A percentile compares a stretch with the other conserved stretches of the same genome.
phyloP scores from a whole-genome alignment of 2,113 vertebrate species.

The Scartelaos histophorus region DNA sequence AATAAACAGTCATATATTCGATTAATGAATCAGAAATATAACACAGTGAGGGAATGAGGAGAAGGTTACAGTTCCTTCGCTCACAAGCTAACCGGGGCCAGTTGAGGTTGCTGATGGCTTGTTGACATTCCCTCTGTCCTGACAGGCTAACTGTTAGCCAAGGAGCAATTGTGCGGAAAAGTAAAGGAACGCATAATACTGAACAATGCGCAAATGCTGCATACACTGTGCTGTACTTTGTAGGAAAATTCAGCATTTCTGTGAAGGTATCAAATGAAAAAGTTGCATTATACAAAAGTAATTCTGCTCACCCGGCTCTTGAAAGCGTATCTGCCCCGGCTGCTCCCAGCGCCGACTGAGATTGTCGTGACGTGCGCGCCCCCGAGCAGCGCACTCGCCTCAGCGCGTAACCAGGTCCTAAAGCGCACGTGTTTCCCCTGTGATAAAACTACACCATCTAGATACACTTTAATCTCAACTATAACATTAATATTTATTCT shows the following conservation, averaged over 20 bases:
- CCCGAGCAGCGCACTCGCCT: constrained; percentile 1
- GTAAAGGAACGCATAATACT: not conserved
- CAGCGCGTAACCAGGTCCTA: not conserved
- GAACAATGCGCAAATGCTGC: not conserved
- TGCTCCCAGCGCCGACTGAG: constrained; percentile 43
- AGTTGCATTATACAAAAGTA: not conserved
- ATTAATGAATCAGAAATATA: not conserved
- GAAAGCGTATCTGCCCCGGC: constrained; percentile 14
- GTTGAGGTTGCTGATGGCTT: constrained; percentile 27
- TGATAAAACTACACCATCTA: not conserved
- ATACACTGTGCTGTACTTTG: not conserved
- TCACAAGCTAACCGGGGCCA: constrained; percentile 36
- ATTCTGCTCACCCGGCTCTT: constrained; percentile 49
- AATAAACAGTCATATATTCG: constrained; percentile 13
- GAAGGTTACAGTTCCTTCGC: not conserved
- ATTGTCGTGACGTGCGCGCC: constrained; percentile 60
- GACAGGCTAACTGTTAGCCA: constrained; percentile 50
- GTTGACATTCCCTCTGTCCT: constrained; percentile 54
- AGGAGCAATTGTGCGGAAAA: constrained; percentile 9
- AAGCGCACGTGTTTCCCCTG: not conserved
- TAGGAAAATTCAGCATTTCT: not conserved
- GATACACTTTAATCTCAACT: not conserved
- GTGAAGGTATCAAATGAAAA: not conserved
- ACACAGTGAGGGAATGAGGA: not conserved
- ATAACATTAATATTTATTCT: not conserved